phyloP scores from a whole-genome alignment of 2,888 invertebrate genomes.

The Ochropleura plecta region DNA sequence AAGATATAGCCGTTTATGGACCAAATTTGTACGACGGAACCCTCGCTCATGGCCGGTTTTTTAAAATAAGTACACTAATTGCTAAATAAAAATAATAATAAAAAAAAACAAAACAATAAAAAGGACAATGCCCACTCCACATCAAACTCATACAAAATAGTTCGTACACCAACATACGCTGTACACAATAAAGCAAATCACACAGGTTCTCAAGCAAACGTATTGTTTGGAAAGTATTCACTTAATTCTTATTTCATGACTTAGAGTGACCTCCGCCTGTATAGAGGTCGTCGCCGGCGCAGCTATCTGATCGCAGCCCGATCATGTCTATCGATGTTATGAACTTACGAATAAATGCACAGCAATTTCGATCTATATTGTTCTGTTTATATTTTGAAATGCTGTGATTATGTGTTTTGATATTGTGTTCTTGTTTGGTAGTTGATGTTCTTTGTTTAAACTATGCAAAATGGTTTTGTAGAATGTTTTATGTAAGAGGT shows the following conservation, averaged over 20 bases:
- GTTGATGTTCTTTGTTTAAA: constrained; percentile 9
- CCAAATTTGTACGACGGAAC: no score
- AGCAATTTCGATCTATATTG: constrained; percentile 64
- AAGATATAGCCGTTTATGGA: no score
- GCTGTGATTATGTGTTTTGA: constrained; percentile 45
- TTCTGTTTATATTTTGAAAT: constrained; percentile 62
- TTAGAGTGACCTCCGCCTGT: constrained; percentile 79
- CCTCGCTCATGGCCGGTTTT: no score
- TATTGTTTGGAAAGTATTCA: constrained; percentile 79
- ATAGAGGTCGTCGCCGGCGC: constrained; percentile 75
- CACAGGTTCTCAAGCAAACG: constrained; percentile 64
- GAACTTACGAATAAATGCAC: constrained; percentile 70
- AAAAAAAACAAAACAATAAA: neutral
- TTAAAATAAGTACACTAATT: no score
- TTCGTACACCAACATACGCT: neutral
- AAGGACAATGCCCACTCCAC: neutral
- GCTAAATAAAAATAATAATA: no score
- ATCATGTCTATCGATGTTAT: constrained; percentile 79
- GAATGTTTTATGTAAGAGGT: neutral
- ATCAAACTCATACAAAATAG: neutral
- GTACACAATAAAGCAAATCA: constrained; percentile 42
- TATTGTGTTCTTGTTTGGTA: constrained; percentile 31
- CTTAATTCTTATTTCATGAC: constrained; percentile 84
- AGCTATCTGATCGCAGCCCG: constrained; percentile 79
- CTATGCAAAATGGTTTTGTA: neutral